Base-by-base conservation (phyloP, 2,797 vertebrate species). In the Darevskia mixta region DNA sequence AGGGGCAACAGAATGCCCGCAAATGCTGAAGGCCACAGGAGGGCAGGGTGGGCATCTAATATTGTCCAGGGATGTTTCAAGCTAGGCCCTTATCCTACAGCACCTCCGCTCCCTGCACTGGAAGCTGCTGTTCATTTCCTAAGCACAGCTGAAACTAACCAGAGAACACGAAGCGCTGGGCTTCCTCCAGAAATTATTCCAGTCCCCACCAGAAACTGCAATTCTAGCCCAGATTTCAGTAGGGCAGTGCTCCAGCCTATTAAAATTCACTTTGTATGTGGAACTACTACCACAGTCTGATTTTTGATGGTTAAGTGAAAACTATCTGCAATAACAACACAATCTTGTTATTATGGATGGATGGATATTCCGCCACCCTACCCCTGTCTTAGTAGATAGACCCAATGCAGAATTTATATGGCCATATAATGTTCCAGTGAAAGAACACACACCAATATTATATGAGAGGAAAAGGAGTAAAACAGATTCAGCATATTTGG, bases 381-480 rank as follows among this genome's bases (percentile, higher is more conserved):
- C 35, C 38, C 58, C 27, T 41, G 73, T n/a, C 35, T 66, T 13
- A 38, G 61, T 13, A 76, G 35, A 66, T 85, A 38, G 58, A 8
- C 27, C 27, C 35, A 85, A 78, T 41, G 38, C 35, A 92, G 85
- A 92, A 95, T 95, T 95, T 95, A 95, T 92, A 93, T 1, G 79
- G 92, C 93, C 71, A 82, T 88, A 93, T 92, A 92, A 94, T 93
- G 91, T 86, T 87, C 89, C 82, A 88, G 92, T 92, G 88, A 95
- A 94, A 91, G 91, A 86, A 93, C 92, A 92, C 45, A 55, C 89
- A 83, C 88, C 88, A 92, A 83, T 66, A 25, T 89, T 0, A 32
- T 90, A 89, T 90, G 91, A 94, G 91, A 82, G 85, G 79, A 91
- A 93, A 88, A 83, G 86, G 82, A 89, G 86, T 27, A 55, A 90